A percentile compares a stretch with the other conserved stretches of the same genome.
These are phyloP conservation scores for Patella ulyssiponensis DNA, from an alignment of 2,888 invertebrate genomes.

Conservation along the genomic window DNA sequence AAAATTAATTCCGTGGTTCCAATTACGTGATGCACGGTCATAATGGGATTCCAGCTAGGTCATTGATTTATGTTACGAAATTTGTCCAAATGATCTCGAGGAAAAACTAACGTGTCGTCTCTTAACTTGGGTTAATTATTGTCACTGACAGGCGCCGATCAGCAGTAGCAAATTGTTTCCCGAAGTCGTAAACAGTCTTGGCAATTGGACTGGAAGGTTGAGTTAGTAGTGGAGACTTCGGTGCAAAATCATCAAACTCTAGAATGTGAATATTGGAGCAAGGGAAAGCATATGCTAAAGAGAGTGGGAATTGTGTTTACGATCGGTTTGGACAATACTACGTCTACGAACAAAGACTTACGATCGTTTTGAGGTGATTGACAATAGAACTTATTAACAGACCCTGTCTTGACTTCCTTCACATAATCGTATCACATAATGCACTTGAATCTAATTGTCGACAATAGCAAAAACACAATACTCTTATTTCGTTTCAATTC, in stretches of 20 bases:
- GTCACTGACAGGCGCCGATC: not conserved
- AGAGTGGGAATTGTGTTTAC: not conserved
- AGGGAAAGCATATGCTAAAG: conserved; percentile 3
- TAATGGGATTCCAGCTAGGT: not conserved
- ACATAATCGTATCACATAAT: not conserved
- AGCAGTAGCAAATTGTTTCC: not conserved
- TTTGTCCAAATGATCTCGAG: conserved; percentile 5
- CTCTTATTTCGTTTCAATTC: conserved; percentile 2
- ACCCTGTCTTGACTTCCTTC: not conserved
- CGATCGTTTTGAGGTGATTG: not conserved
- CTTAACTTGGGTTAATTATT: not conserved
- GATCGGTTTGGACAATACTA: conserved; percentile 2
- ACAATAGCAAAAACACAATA: not conserved
- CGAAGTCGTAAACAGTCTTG: not conserved
- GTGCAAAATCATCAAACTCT: conserved; percentile 3
- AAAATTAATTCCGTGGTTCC: conserved; percentile 6
- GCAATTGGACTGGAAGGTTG: no score
- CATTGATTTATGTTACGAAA: conserved; percentile 9
- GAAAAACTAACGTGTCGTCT: not conserved
- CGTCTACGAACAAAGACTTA: not conserved
- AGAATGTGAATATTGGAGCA: not conserved
- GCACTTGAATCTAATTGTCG: conserved; percentile 6
- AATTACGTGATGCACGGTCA: not conserved
- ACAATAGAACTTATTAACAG: conserved; percentile 5
- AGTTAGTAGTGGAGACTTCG: not conserved